phyloP scores from a whole-genome alignment of 64 coral and sea anemone genomes.

The Catalaphyllia jardinei region DNA sequence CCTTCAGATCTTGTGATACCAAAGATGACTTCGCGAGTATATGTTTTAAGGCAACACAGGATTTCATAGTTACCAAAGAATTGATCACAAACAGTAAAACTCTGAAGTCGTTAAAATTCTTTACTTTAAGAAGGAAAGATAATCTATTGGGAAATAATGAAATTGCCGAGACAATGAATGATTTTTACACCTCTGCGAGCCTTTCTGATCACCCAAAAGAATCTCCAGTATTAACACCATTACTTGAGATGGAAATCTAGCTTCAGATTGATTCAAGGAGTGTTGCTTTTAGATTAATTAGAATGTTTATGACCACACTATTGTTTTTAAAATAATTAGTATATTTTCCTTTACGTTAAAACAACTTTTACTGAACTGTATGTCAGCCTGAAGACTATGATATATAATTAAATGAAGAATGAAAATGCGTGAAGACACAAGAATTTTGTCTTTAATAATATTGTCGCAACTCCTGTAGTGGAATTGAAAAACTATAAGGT shows the following conservation, averaged over 20 bases:
- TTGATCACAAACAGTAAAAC: conserved; percentile 23
- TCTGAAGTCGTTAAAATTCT: background rate
- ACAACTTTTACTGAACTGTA: no score
- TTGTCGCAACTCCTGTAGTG: no score
- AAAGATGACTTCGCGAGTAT: conserved; percentile 4
- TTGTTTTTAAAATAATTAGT: background rate
- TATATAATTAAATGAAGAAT: no score
- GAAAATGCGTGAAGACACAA: no score
- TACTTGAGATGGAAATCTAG: conserved; percentile 6
- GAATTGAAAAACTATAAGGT: no score
- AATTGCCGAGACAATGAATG: conserved; percentile 15
- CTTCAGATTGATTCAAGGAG: background rate
- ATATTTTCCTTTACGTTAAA: no score
- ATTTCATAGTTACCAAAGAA: conserved; percentile 19
- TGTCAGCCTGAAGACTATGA: no score
- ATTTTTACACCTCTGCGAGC: background rate
- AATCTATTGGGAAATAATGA: background rate
- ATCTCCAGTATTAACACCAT: background rate
- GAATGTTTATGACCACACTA: background rate
- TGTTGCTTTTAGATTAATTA: no score
- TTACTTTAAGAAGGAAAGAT: conserved; percentile 29
- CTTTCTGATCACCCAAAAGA: background rate
- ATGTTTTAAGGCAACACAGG: conserved; percentile 6
- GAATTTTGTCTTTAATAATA: no score
- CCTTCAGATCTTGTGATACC: background rate